Conservation (phyloP, 2,113 vertebrate species). For the Propithecus coquereli region DNA sequence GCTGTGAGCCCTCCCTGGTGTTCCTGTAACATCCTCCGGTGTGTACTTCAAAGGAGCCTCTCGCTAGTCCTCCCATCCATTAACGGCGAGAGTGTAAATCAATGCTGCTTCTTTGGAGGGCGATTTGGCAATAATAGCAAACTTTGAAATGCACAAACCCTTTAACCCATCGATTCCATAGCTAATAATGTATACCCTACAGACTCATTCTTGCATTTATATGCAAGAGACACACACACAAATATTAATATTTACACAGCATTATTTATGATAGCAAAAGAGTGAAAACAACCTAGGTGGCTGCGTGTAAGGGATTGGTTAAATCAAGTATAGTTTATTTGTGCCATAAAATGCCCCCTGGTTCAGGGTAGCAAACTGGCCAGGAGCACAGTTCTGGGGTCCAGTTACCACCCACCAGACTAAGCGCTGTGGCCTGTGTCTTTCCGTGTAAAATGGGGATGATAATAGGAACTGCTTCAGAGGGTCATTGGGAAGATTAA, state of each 20-base stretch:
- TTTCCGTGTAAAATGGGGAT: neutral
- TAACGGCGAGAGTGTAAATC: neutral
- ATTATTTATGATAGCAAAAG: neutral
- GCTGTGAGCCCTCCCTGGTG: neutral
- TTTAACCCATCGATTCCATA: neutral
- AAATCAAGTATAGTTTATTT: neutral
- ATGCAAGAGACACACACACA: neutral
- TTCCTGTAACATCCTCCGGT: neutral
- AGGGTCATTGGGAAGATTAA: neutral
- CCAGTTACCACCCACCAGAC: rapidly evolving
- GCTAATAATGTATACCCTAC: neutral
- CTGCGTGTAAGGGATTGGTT: too few species aligned
- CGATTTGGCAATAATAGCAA: neutral
- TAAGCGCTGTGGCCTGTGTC: neutral
- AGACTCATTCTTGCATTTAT: neutral
- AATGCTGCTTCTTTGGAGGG: neutral
- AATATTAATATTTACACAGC: neutral
- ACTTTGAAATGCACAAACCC: neutral
- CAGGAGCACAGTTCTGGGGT: neutral
- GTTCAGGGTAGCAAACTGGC: neutral
- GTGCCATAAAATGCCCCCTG: neutral
- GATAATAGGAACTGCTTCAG: neutral
- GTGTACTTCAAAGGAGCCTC: neutral
- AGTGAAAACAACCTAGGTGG: neutral
- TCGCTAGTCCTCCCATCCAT: neutral